phyloP scores from a whole-genome alignment of 2,113 vertebrate genomes.

The Syngnathus typhle region DNA sequence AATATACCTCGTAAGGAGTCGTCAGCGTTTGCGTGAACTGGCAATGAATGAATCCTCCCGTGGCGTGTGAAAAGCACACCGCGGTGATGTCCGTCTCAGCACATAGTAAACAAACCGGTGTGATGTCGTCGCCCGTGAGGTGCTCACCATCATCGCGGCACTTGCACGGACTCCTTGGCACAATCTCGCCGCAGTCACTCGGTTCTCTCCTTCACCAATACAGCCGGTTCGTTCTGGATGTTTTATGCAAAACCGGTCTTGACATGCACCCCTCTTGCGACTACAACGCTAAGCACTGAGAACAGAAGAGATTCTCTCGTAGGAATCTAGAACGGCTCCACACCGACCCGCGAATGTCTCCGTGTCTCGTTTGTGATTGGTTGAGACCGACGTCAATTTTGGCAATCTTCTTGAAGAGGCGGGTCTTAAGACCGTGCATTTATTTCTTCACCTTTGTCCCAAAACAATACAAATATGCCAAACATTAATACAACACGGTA shows the following conservation, averaged over 20 bases:
- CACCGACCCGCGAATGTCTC: conserved; percentile 16
- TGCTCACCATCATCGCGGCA: conserved; percentile 20
- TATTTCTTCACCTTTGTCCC: background rate
- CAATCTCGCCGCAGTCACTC: conserved; percentile 26
- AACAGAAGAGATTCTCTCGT: conserved; percentile 32
- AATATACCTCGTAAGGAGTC: conserved; percentile 49
- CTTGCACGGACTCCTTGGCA: conserved; percentile 37
- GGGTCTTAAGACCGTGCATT: conserved; percentile 13
- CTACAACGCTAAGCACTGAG: conserved; percentile 6
- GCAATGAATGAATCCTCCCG: conserved; percentile 4
- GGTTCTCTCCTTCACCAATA: background rate
- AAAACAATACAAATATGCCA: background rate
- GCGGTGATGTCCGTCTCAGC: conserved; percentile 41
- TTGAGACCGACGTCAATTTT: conserved; percentile 52
- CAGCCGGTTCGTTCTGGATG: background rate
- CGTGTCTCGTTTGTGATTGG: conserved; percentile 57
- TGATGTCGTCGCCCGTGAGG: background rate
- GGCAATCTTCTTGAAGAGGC: conserved; percentile 13
- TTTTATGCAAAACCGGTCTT: background rate
- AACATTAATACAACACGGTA: background rate
- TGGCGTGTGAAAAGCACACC: conserved; percentile 8
- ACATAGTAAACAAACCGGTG: conserved; percentile 8
- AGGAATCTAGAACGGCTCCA: conserved; percentile 53
- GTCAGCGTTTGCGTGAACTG: background rate
- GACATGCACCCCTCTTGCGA: background rate